Percentiles rank a stretch among this genome's conserved stretches.
Evolutionary conservation across 2,797 vertebrate species (phyloP).

Genomic region (Helostoma temminkii): DNA sequence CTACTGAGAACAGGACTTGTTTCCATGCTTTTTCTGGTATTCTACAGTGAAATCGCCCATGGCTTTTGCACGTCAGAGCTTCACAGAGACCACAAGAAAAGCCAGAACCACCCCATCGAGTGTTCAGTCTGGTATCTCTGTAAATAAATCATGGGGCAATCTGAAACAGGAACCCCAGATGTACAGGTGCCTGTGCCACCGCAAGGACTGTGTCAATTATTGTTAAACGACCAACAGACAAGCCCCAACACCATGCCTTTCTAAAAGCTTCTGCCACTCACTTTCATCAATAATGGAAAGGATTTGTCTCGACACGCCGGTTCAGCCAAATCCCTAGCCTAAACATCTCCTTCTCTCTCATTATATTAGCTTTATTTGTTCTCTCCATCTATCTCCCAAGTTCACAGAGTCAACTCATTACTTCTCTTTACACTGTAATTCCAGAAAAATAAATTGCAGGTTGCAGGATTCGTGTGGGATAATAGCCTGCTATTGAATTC

Average conservation of each 20-base stretch:
- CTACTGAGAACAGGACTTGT: neutral
- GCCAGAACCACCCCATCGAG: slow-evolving; percentile 28
- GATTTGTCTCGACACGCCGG: slow-evolving; percentile 42
- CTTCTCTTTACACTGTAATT: slow-evolving; percentile 39
- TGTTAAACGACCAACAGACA: slow-evolving; percentile 72
- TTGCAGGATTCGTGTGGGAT: slow-evolving; percentile 38
- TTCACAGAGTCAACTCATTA: slow-evolving; percentile 46
- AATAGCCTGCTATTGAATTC: slow-evolving; percentile 56
- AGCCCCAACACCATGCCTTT: slow-evolving; percentile 44
- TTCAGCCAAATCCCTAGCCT: slow-evolving; percentile 11
- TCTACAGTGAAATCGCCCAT: slow-evolving; percentile 14
- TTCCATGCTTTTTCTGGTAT: slow-evolving; percentile 1
- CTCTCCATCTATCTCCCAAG: slow-evolving; percentile 18
- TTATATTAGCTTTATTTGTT: slow-evolving; percentile 23
- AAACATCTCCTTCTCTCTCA: slow-evolving; percentile 1
- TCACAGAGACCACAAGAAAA: slow-evolving; percentile 31
- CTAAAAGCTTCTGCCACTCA: slow-evolving; percentile 63
- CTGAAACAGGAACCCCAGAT: slow-evolving; percentile 59
- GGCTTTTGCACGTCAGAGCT: slow-evolving; percentile 5
- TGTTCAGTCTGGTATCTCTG: slow-evolving; percentile 45
- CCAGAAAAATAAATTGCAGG: slow-evolving; percentile 54
- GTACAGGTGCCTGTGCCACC: slow-evolving; percentile 35
- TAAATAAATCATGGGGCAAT: slow-evolving; percentile 79
- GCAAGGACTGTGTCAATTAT: slow-evolving; percentile 65
- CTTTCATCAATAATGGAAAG: slow-evolving; percentile 77